Conservation (phyloP, 2,888 invertebrate species). For the Nebria salina region DNA sequence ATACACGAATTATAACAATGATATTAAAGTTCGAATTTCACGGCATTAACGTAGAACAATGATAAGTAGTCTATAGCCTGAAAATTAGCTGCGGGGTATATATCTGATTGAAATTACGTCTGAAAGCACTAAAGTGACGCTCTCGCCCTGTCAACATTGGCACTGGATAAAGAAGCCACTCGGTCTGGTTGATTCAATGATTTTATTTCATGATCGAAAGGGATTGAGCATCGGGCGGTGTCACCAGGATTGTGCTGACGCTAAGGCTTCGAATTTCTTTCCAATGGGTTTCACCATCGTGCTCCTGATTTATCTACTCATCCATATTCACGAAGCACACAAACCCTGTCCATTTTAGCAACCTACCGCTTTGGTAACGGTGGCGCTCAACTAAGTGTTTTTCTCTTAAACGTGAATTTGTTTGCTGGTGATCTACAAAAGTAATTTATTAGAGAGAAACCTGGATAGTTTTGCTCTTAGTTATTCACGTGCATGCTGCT, state of each 20-base stretch:
- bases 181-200: slow-evolving; percentile 37
- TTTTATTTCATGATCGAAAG: slow-evolving; percentile 39
- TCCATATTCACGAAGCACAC: slow-evolving; percentile 54
- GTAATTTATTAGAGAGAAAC: slow-evolving; percentile 56
- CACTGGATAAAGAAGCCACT: slow-evolving; percentile 36
- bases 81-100: background rate
- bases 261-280: slow-evolving; percentile 9
- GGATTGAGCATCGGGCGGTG: slow-evolving; percentile 4
- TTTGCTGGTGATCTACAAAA: slow-evolving; percentile 56
- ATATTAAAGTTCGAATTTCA: no score
- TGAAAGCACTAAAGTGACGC: background rate
- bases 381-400: slow-evolving; percentile 49
- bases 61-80: no score
- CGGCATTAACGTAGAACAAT: no score
- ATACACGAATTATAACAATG: no score
- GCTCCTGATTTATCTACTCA: slow-evolving; percentile 54
- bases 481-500: background rate
- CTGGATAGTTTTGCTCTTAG: slow-evolving; percentile 8
- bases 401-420: slow-evolving; percentile 57
- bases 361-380: slow-evolving; percentile 41
- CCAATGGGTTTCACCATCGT: slow-evolving; percentile 48
- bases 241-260: slow-evolving; percentile 38
- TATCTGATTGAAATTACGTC: background rate
- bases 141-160: background rate
- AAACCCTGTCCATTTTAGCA: slow-evolving; percentile 51